phyloP scores from a whole-genome alignment of 1,140 invertebrate genomes.

The Diachasma alloeum region DNA sequence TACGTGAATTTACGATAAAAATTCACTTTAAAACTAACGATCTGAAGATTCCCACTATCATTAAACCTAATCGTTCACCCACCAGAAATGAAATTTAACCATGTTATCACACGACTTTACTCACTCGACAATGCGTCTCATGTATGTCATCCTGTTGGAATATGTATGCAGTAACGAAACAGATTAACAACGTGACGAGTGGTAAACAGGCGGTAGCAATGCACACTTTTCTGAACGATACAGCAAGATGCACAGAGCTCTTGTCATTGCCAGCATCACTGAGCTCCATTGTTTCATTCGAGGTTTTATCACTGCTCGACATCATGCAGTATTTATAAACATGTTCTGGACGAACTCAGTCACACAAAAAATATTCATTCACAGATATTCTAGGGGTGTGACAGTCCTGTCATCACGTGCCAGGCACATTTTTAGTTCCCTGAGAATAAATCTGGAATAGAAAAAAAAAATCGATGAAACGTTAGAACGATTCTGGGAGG shows the following conservation, averaged over 20 bases:
- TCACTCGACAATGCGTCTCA: constrained; percentile 90
- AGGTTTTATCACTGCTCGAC: constrained; percentile 30
- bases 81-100: too few species aligned
- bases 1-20: too few species aligned
- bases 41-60: too few species aligned
- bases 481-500: background rate
- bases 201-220: constrained; percentile 83
- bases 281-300: constrained; percentile 53
- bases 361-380: constrained; percentile 27
- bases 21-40: too few species aligned
- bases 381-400: constrained; percentile 31
- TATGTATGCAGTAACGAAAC: constrained; percentile 86
- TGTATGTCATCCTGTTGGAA: constrained; percentile 92
- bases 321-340: constrained; percentile 14
- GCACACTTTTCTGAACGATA: constrained; percentile 76
- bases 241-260: constrained; percentile 61
- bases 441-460: constrained; percentile 12
- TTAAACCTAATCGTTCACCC: too few species aligned
- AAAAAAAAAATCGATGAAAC: background rate
- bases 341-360: background rate
- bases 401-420: constrained; percentile 25
- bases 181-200: constrained; percentile 80
- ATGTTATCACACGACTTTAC: constrained; percentile 46
- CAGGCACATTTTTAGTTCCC: constrained; percentile 16
- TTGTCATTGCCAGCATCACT: constrained; percentile 57